Percentiles rank a stretch among this genome's conserved stretches.
Conservation (phyloP, 2,888 invertebrate genomes). For the Erebia palarica region DNA sequence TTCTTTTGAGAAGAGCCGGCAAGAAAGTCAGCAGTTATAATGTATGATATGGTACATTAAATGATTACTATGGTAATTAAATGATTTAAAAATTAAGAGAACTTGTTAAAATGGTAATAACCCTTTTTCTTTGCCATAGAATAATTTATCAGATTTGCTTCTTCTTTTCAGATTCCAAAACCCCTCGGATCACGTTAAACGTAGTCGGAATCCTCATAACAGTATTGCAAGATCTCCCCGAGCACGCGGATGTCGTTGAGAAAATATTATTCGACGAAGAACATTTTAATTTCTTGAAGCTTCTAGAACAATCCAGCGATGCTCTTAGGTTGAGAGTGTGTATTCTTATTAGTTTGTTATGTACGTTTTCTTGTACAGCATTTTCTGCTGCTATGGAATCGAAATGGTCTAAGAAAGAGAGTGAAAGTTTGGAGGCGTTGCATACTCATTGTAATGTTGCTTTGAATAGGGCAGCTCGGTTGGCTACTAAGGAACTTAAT, state of each 20-base stretch:
- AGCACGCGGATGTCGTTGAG: slow-evolving; percentile 89
- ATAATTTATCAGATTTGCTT: neutral
- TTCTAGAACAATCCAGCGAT: slow-evolving; percentile 83
- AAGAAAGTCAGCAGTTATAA: no score
- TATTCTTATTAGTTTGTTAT: slow-evolving; percentile 86
- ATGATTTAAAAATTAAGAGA: no score
- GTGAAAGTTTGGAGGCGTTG: slow-evolving; percentile 82
- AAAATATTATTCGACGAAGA: slow-evolving; percentile 84
- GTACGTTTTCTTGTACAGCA: slow-evolving; percentile 85
- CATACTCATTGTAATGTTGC: slow-evolving; percentile 84
- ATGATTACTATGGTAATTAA: no score
- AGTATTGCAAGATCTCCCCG: slow-evolving; percentile 87
- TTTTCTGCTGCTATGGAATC: slow-evolving; percentile 80
- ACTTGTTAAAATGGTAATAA: neutral
- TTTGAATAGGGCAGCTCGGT: slow-evolving; percentile 82
- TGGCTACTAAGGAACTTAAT: slow-evolving; percentile 80
- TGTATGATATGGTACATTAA: no score
- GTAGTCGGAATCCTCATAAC: slow-evolving; percentile 88
- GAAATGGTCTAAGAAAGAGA: slow-evolving; percentile 84
- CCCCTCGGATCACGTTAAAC: slow-evolving; percentile 85
- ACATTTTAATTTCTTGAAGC: slow-evolving; percentile 75
- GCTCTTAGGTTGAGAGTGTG: slow-evolving; percentile 85
- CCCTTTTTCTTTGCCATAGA: neutral
- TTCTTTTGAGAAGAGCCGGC: no score
- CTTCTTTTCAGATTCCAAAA: slow-evolving; percentile 73